These are phyloP conservation scores for Discoglossus pictus DNA, from an alignment of 2,797 vertebrate species.

Conservation along the genomic window DNA sequence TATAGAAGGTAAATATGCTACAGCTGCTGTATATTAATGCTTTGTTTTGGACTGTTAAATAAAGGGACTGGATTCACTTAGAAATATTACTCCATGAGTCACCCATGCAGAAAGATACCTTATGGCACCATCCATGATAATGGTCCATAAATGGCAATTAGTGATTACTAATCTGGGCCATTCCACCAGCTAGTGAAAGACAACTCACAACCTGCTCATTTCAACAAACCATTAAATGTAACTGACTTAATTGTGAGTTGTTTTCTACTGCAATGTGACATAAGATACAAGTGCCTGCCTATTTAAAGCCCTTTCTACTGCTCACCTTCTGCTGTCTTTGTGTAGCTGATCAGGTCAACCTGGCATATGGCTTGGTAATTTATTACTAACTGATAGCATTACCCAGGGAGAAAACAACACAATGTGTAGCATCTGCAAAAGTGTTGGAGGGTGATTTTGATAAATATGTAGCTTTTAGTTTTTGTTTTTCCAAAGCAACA, in stretches of 20 bases:
- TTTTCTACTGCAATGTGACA: slow-evolving; percentile 13
- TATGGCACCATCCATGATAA: no score
- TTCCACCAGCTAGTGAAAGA: no score
- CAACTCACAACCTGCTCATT: no score
- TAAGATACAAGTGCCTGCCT: slow-evolving; percentile 12
- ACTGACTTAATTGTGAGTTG: background rate
- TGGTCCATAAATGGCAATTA: no score
- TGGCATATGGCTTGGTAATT: slow-evolving; percentile 37
- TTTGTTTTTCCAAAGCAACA: background rate
- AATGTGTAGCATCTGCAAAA: slow-evolving; percentile 7
- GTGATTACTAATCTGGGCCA: no score
- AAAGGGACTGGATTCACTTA: no score
- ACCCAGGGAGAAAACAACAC: slow-evolving; percentile 5
- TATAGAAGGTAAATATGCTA: no score
- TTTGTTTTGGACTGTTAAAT: no score
- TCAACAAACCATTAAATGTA: no score
- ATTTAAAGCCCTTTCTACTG: slow-evolving; percentile 12
- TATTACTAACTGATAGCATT: slow-evolving; percentile 22
- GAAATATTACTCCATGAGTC: no score
- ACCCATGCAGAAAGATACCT: no score
- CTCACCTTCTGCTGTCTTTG: slow-evolving; percentile 25
- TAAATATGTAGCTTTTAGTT: background rate
- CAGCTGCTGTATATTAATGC: no score
- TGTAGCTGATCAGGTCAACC: slow-evolving; percentile 23
- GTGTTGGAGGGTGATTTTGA: slow-evolving; percentile 2